A percentile compares a stretch with the other conserved stretches of the same genome.
Conservation (phyloP, 2,797 vertebrate species). For the Dendrocincla fuliginosa region DNA sequence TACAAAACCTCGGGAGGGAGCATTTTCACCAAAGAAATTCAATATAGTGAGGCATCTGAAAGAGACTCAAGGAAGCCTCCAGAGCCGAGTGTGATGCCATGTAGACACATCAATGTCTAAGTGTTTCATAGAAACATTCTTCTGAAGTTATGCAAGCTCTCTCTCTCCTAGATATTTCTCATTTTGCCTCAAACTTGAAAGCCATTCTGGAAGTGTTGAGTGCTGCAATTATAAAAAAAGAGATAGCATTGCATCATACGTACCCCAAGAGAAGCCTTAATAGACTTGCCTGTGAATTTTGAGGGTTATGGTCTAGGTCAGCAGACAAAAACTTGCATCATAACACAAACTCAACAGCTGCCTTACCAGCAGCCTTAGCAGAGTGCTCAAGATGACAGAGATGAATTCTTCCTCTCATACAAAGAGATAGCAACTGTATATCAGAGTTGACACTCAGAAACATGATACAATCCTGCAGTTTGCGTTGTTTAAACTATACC, state of each 20-base stretch:
- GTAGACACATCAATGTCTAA: not conserved
- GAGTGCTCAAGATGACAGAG: conserved; percentile 10
- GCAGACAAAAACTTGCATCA: not conserved
- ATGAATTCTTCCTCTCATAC: conserved; percentile 4
- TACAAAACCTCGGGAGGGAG: not conserved
- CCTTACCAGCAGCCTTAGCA: not conserved
- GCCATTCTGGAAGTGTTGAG: not conserved
- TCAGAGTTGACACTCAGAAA: not conserved
- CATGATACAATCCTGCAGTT: not conserved
- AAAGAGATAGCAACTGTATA: conserved; percentile 28
- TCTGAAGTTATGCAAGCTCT: not conserved
- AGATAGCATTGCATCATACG: not conserved
- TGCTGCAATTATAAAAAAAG: not conserved
- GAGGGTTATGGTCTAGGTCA: not conserved
- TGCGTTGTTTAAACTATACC: not conserved
- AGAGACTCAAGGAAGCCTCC: not conserved
- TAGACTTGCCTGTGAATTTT: not conserved
- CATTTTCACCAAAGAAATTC: not conserved
- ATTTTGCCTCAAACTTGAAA: not conserved
- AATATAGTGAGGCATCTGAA: not conserved
- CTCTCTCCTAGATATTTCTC: not conserved
- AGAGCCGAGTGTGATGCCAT: not conserved
- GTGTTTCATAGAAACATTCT: not conserved
- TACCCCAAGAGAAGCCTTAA: not conserved
- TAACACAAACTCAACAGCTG: not conserved